Evolutionary conservation across 37 sponge, comb jelly and placozoan genomes (phyloP), one percentile per base, ranked within the genome.

Genomic region (Beroe ovata): DNA sequence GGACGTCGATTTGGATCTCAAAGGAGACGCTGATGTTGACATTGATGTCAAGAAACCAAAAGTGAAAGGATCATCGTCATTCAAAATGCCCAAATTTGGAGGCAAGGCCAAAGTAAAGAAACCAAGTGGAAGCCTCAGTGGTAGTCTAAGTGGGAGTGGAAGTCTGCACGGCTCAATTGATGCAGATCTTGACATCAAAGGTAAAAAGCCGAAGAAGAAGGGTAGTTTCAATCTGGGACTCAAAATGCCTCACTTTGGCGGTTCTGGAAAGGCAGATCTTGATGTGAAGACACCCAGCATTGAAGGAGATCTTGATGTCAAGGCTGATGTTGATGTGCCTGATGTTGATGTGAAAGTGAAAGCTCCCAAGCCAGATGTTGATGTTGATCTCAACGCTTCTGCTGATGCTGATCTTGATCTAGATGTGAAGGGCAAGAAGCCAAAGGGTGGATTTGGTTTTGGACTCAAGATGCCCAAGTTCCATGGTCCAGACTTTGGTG

Each of bases 271-370:
- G 1, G 36, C 71, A 14, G 71, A 35, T 29, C 18, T 77, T 42
- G 84, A 77, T 41, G 47, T 77, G 18, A 37, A 37, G 25, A 35
- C 19, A 28, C 84, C 84, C 47, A 77, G 33, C 14, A 77, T 77
- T n/a, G 33, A 77, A 2, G 84, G 18, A 1, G 38, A 77, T 2
- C 18, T 36, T 0, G 54, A 77, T n/a, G n/a, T n/a, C n/a, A 42
- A 42, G 28, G 54, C 84, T 40, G 84, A 77, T 77, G 84, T 36
- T 8, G 84, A 77, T 77, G 47, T 77, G n/a, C 3, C 39, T 23
- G 84, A 77, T 77, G 47, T 77, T 0, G 23, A 77, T 23, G 54
- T 77, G 6, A 77, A 77, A 41, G 47, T 8, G 29, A 34, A 34
- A 29, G 34, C 29, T 1, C 54, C 33, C 8, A 25, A 77, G 1